A percentile compares a stretch with the other conserved stretches of the same genome.
Evolutionary conservation across 1,140 invertebrate genomes (phyloP).

Genomic region (Psix sp.): DNA sequence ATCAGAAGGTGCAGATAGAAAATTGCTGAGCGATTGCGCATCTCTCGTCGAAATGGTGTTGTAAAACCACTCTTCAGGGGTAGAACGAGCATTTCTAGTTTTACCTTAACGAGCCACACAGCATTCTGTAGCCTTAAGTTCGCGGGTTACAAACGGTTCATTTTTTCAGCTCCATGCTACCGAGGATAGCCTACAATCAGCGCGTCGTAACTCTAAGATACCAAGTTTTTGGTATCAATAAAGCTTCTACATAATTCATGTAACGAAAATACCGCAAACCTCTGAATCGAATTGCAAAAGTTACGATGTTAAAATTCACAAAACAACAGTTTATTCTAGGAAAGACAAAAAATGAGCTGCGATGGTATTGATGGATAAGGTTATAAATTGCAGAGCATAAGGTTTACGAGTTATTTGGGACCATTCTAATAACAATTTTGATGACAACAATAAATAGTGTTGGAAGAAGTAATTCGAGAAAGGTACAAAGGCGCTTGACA

Average conservation of each 20-base stretch:
- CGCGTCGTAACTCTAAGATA: constrained; percentile 42
- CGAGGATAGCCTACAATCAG: constrained; percentile 50
- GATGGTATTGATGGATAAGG: too few relatives aligned
- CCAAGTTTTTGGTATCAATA: constrained; percentile 10
- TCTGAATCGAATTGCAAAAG: constrained; percentile 28
- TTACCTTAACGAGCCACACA: constrained; percentile 46
- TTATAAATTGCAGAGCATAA: too few relatives aligned
- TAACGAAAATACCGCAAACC: constrained; percentile 39
- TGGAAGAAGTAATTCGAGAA: constrained; percentile 42
- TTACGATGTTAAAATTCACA: too few relatives aligned
- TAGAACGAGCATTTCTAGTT: constrained; percentile 48
- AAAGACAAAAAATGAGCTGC: too few relatives aligned
- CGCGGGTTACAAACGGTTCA: constrained; percentile 31
- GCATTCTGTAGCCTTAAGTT: constrained; percentile 13
- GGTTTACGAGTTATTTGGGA: too few relatives aligned
- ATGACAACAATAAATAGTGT: constrained; percentile 49
- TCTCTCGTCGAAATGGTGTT: constrained; percentile 29
- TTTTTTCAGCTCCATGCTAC: constrained; percentile 54
- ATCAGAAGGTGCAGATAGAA: constrained; percentile 64
- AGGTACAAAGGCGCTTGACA: constrained; percentile 64
- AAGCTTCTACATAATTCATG: background rate
- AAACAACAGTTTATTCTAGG: too few relatives aligned
- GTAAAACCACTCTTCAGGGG: constrained; percentile 48
- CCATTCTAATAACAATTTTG: constrained; percentile 49
- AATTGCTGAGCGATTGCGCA: constrained; percentile 70